Evolutionary conservation across 2,797 vertebrate species (phyloP), one percentile per base, ranked within the genome.

Genomic region (Syngnathus rostellatus): DNA sequence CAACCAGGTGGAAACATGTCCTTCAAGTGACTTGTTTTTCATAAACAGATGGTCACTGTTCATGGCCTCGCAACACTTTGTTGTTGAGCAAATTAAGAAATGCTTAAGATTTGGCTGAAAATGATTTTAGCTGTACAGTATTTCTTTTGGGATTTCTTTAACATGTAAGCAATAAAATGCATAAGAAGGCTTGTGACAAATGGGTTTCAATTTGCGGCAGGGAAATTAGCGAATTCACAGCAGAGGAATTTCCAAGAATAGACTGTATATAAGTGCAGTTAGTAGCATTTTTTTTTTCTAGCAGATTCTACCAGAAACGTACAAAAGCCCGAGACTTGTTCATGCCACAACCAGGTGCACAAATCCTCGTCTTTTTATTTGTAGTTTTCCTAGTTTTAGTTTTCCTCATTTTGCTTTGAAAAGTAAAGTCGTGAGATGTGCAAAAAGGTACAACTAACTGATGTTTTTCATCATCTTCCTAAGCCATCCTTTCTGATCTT

Each of bases 11-110:
- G 85, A 81, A 80, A 76, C 65, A 62, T 67, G 63, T 65, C 78
- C 69, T 76, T 80, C 78, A 72, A 77, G 69, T 61, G 43, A 72
- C 64, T 75, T 68, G 41, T 71, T 76, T 85, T 85, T 83, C 74
- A 76, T 76, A 81, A 88, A 82, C 89, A 90, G 89, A 89, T 89
- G 89, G 86, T 66, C 1, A 54, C 80, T 73, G 78, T 84, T 89
- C 78, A 81, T 77, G 65, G 70, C 77, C 70, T 71, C 74, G 76
- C 40, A 45, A 70, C 80, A 77, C 74, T 75, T 80, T 72, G 82
- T 80, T 86, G 73, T 81, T 72, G 77, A 77, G 68, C 77, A 82
- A 83, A 85, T 77, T 43, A 12, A 62, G 31, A 57, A 57, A 57
- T 57, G 25, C 6, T 37, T 14, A 37, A 37, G 16, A 37, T 37